These are phyloP conservation scores for Dyspetes luteomarginatus DNA, from an alignment of 2,888 invertebrate species.

Conservation along the genomic window DNA sequence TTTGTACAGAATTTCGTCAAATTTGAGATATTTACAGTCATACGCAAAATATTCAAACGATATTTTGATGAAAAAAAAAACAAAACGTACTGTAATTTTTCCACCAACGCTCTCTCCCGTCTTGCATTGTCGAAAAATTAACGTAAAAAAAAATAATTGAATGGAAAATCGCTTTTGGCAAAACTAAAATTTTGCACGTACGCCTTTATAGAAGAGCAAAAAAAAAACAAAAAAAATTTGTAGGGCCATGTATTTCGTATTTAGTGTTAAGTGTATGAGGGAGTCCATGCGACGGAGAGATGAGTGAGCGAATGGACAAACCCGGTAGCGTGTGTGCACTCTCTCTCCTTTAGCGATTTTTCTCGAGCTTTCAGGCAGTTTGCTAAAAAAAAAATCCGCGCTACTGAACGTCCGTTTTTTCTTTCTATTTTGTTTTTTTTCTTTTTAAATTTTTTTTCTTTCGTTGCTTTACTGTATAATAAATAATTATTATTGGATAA, in stretches of 20 bases:
- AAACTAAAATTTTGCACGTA: constrained; percentile 68
- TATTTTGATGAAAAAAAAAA: constrained; percentile 31
- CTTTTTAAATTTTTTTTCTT: constrained; percentile 4
- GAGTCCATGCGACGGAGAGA: constrained; percentile 25
- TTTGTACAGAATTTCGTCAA: constrained; percentile 46
- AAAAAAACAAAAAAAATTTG: no score
- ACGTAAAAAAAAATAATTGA: constrained; percentile 17
- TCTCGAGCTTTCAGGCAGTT: constrained; percentile 47
- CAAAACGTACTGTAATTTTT: not conserved
- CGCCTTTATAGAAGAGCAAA: constrained; percentile 68
- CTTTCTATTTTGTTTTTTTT: not conserved
- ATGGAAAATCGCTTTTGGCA: constrained; percentile 50
- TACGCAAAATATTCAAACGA: constrained; percentile 27
- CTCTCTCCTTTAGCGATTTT: constrained; percentile 17
- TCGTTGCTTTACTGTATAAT: constrained; percentile 69
- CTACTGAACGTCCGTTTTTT: constrained; percentile 11
- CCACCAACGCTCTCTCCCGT: constrained; percentile 29
- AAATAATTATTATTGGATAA: constrained; percentile 75
- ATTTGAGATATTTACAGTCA: constrained; percentile 7
- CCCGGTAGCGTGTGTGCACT: constrained; percentile 9
- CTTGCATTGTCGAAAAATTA: constrained; percentile 26
- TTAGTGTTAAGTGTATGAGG: constrained; percentile 70
- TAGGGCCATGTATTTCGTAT: constrained; percentile 81
- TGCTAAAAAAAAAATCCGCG: not conserved
- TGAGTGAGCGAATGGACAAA: not conserved